Base-by-base conservation (phyloP, 2,113 vertebrate species). In the Coturnix japonica region DNA sequence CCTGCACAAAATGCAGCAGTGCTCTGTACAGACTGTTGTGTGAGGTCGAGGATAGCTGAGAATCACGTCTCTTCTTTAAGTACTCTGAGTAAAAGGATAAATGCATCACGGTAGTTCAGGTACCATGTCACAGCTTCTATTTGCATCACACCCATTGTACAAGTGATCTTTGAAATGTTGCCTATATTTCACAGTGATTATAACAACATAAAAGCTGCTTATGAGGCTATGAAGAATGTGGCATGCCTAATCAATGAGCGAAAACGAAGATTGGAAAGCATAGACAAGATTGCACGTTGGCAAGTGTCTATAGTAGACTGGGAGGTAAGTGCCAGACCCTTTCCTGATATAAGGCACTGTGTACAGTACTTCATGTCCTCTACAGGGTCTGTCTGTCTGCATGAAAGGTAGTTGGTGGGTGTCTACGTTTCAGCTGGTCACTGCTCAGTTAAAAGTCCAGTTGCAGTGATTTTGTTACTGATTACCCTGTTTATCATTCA, bases 231-330 rank as follows among this genome's bases (percentile, higher is more conserved):
- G 99, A 99, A 99, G 98, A 99, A 99, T 0, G 99, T 99, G 11
- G 99, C 99, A 2, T 99, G 99, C 95, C 96, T 99, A 83, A 99
- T 99, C 94, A 99, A 99, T 1, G 99, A 99, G 96, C 98, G 98
- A 51, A 99, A 99, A 90, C 98, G 99, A 84, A 98, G 98, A 67
- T 95, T 99, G 56, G 99, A 99, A 96, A 99, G 98, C 90, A 97
- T 99, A 39, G 99, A 99, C 96, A 98, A 99, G 97, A 99, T 99
- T 22, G 99, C 99, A 8, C 98, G 98, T 74, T 99, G 99, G 99
- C 99, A 99, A 96, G 98, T 99, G n/a, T 98, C 98, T 96, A 99
- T 99, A 5, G 97, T 99, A 2, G 98, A 97, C 93, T 99, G 99
- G 99, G 99, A 99, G 99, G 99, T 99, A 85, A 98, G 97, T 59